A percentile compares a stretch with the other conserved stretches of the same genome.
These are phyloP conservation scores for Melanotaenia nigrans DNA, from an alignment of 2,797 vertebrate species.

Conservation along the genomic window DNA sequence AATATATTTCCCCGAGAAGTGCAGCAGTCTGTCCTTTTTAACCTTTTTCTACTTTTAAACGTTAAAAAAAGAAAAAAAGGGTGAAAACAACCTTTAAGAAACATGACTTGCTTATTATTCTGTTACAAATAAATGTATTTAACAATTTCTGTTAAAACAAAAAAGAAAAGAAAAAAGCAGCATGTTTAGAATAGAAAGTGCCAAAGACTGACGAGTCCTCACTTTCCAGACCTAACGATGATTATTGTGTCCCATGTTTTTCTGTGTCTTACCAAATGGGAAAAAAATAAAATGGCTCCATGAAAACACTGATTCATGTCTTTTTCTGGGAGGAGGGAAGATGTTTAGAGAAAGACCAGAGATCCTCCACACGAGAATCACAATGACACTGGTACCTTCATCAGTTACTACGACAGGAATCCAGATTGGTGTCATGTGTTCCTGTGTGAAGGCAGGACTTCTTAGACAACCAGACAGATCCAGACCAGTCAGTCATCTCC, in stretches of 20 bases:
- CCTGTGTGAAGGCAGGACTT: no score
- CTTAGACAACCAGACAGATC: not conserved
- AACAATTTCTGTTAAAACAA: slow-evolving; percentile 39
- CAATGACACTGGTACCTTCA: no score
- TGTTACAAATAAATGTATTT: slow-evolving; percentile 60
- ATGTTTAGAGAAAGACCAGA: not conserved
- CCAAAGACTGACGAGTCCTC: slow-evolving; percentile 70
- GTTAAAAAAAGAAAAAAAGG: slow-evolving; percentile 19
- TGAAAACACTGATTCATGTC: slow-evolving; percentile 20
- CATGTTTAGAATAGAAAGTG: slow-evolving; percentile 75
- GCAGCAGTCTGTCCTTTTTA: slow-evolving; percentile 49
- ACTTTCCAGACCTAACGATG: slow-evolving; percentile 48
- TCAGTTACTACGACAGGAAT: no score
- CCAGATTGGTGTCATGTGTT: no score
- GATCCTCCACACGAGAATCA: not conserved
- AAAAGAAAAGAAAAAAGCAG: slow-evolving; percentile 51
- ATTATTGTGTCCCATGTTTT: slow-evolving; percentile 51
- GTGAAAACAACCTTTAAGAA: slow-evolving; percentile 45
- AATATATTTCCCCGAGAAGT: slow-evolving; percentile 21
- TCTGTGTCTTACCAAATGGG: slow-evolving; percentile 52
- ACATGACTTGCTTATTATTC: slow-evolving; percentile 62
- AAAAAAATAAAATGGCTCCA: slow-evolving; percentile 68
- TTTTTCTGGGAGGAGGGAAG: slow-evolving; percentile 12
- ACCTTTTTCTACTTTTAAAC: slow-evolving; percentile 57
- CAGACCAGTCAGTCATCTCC: not conserved